Evolutionary conservation across 2,113 vertebrate genomes (phyloP).

Genomic region (Pseudonaja textilis): DNA sequence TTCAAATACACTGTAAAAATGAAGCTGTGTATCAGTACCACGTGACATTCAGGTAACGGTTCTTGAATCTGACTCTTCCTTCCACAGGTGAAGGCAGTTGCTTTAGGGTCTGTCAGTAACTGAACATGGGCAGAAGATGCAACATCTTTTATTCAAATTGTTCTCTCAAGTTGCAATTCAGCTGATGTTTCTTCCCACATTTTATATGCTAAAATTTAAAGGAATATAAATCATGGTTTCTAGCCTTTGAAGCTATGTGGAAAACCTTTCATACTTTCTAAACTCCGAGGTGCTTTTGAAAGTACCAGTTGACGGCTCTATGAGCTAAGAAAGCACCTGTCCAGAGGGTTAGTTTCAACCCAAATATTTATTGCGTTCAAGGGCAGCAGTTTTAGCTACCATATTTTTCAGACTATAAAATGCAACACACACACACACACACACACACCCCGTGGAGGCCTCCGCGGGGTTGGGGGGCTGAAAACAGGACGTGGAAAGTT

Average conservation of each 20-base stretch:
- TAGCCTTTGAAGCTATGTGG: neutral
- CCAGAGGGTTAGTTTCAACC: neutral
- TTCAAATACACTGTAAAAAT: slow-evolving; percentile 83
- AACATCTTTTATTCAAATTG: neutral
- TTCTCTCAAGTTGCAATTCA: neutral
- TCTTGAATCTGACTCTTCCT: neutral
- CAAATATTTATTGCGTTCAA: neutral
- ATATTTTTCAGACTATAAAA: no score
- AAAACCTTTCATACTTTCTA: neutral
- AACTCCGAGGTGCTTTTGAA: neutral
- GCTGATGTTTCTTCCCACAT: neutral
- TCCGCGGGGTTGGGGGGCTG: no score
- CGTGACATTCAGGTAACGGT: slow-evolving; percentile 82
- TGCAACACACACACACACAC: no score
- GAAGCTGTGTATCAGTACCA: slow-evolving; percentile 93
- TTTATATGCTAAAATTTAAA: neutral
- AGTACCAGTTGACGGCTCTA: neutral
- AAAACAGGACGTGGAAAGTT: no score
- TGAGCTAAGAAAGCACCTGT: neutral
- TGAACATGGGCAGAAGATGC: neutral
- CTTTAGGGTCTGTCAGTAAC: neutral
- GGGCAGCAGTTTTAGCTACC: neutral
- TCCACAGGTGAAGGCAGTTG: neutral
- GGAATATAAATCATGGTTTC: neutral
- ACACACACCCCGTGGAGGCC: no score